A percentile compares a stretch with the other conserved stretches of the same genome.
Evolutionary conservation across 2,797 vertebrate genomes (phyloP).

Genomic region (Pipistrellus pygmaeus): DNA sequence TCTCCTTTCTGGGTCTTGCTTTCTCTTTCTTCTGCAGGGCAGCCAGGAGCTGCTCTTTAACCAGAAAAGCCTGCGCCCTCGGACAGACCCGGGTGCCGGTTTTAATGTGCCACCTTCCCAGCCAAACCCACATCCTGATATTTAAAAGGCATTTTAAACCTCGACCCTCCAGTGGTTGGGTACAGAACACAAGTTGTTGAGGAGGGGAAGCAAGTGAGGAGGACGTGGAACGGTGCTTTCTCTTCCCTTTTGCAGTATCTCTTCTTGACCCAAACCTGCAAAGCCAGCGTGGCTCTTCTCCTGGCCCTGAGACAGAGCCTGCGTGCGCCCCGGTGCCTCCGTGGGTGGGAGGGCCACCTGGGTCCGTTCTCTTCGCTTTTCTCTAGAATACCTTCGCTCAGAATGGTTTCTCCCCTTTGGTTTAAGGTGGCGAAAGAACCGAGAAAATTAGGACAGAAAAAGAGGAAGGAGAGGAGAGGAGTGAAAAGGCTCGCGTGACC

Average conservation of each 20-base stretch:
- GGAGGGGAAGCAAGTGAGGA: constrained; percentile 41
- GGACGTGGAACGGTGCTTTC: constrained; percentile 27
- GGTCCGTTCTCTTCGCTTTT: constrained; percentile 74
- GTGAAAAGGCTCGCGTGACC: not conserved
- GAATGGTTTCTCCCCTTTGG: not conserved
- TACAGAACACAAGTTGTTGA: constrained; percentile 74
- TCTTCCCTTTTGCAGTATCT: constrained; percentile 55
- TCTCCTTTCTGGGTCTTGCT: constrained; percentile 16
- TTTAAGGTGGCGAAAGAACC: constrained; percentile 53
- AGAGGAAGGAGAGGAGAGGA: not conserved
- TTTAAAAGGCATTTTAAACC: constrained; percentile 29
- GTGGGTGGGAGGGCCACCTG: constrained; percentile 41
- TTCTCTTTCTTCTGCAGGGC: constrained; percentile 63
- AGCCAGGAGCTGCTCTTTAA: constrained; percentile 70
- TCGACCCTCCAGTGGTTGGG: constrained; percentile 67
- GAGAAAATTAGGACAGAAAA: not conserved
- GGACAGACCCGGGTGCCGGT: constrained; percentile 59
- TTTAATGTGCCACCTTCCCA: constrained; percentile 59
- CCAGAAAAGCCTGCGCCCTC: constrained; percentile 57
- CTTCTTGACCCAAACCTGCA: constrained; percentile 28
- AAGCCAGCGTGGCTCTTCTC: constrained; percentile 48
- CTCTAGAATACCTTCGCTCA: constrained; percentile 68
- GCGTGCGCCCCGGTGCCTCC: constrained; percentile 31
- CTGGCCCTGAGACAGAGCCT: constrained; percentile 37
- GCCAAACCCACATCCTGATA: constrained; percentile 31